These are phyloP conservation scores for Pogonus chalceus DNA, from an alignment of 1,140 invertebrate species.

Conservation along the genomic window DNA sequence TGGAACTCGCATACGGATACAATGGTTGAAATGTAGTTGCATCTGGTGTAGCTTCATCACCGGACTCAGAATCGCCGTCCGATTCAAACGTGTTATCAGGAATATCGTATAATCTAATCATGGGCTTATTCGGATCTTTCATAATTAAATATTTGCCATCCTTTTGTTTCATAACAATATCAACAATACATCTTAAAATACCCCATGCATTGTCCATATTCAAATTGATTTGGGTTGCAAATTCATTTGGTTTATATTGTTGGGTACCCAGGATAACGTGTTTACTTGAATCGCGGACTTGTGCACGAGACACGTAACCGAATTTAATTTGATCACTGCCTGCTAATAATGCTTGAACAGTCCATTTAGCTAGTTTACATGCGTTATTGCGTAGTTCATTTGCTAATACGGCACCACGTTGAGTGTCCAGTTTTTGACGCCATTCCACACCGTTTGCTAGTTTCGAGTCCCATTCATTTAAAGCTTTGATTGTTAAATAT, in stretches of 20 bases:
- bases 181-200: slow-evolving; percentile 94
- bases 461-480: slow-evolving; percentile 99
- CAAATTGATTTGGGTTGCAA: slow-evolving; percentile 96
- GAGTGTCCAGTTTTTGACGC: slow-evolving; percentile 94
- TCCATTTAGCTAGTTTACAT: slow-evolving; percentile 99
- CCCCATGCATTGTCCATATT: slow-evolving; percentile 99
- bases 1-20: slow-evolving; percentile 21
- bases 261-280: slow-evolving; percentile 97
- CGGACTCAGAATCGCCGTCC: slow-evolving; percentile 88
- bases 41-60: slow-evolving; percentile 53
- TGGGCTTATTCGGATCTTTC: slow-evolving; percentile 98
- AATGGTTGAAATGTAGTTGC: slow-evolving; percentile 30
- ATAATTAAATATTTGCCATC: slow-evolving; percentile 97
- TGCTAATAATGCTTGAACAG: slow-evolving; percentile 89
- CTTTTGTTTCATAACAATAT: slow-evolving; percentile 95
- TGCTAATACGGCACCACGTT: slow-evolving; percentile 94
- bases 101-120: slow-evolving; percentile 93
- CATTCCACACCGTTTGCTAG: slow-evolving; percentile 93
- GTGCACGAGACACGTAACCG: slow-evolving; percentile 92
- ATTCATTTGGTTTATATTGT: slow-evolving; percentile 97
- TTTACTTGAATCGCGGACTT: slow-evolving; percentile 87
- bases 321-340: slow-evolving; percentile 98
- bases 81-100: slow-evolving; percentile 97
- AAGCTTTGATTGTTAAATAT: slow-evolving; percentile 92
- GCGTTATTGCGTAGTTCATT: slow-evolving; percentile 98